These are phyloP conservation scores for Stomorhina lunata DNA, from an alignment of 2,888 invertebrate species.

Conservation along the genomic window DNA sequence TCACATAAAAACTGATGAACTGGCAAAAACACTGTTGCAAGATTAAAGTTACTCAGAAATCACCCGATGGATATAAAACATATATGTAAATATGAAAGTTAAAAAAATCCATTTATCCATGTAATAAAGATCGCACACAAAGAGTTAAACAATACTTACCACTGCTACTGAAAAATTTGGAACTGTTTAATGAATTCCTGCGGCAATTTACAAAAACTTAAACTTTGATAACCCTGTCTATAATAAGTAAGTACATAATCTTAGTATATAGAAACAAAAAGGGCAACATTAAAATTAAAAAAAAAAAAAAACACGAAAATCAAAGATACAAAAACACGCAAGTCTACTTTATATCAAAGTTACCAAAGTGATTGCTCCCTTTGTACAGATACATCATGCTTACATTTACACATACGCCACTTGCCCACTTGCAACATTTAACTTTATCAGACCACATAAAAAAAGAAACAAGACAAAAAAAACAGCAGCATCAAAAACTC, in stretches of 20 bases:
- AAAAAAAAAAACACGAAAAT: background rate
- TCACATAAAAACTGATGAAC: too few relatives aligned
- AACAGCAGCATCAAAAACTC: constrained; percentile 25
- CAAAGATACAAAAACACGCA: constrained; percentile 46
- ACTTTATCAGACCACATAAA: constrained; percentile 38
- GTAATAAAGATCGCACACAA: too few relatives aligned
- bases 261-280: constrained; percentile 9
- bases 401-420: background rate
- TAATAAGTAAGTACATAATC: too few relatives aligned
- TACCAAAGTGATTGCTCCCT: constrained; percentile 46
- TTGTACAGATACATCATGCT: background rate
- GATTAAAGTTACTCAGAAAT: too few relatives aligned
- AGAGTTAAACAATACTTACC: too few relatives aligned
- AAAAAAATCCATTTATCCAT: too few relatives aligned
- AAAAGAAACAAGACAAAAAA: constrained; percentile 7
- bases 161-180: too few relatives aligned
- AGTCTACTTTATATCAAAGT: constrained; percentile 35
- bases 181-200: too few relatives aligned
- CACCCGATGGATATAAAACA: too few relatives aligned
- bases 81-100: too few relatives aligned
- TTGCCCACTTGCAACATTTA: constrained; percentile 42
- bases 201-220: background rate
- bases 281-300: background rate
- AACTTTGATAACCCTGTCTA: background rate
- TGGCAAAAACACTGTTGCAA: too few relatives aligned